A percentile compares a stretch with the other conserved stretches of the same genome.
These are phyloP conservation scores for Nymphalis urticae DNA, from an alignment of 2,888 invertebrate species.

Conservation along the genomic window DNA sequence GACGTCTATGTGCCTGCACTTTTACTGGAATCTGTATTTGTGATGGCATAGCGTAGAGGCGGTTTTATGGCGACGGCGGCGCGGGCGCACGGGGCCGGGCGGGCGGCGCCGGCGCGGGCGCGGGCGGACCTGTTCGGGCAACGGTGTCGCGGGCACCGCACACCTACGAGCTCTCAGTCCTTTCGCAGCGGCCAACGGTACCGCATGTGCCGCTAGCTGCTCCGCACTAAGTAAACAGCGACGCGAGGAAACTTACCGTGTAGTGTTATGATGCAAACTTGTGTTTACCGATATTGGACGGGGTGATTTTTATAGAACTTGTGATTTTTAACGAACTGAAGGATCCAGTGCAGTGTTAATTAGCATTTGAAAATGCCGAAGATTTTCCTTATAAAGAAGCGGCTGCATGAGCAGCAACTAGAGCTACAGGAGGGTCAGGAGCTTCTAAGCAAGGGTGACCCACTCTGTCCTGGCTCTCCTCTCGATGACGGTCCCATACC, in stretches of 20 bases:
- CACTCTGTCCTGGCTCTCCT: constrained; percentile 82
- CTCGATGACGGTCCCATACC: constrained; percentile 83
- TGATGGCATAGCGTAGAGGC: constrained; percentile 45
- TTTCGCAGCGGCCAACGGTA: constrained; percentile 80
- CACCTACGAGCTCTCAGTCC: constrained; percentile 73
- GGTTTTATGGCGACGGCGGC: constrained; percentile 58
- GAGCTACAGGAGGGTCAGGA: constrained; percentile 91
- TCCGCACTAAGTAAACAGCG: constrained; percentile 71
- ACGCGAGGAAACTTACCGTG: constrained; percentile 75
- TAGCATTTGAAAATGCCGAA: constrained; percentile 88
- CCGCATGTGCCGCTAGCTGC: constrained; percentile 76
- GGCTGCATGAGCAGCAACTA: constrained; percentile 94
- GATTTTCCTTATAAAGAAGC: constrained; percentile 95
- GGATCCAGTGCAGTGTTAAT: constrained; percentile 74
- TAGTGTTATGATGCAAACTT: constrained; percentile 76
- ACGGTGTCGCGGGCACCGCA: constrained; percentile 78
- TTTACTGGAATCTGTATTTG: constrained; percentile 73
- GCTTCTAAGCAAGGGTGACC: constrained; percentile 84
- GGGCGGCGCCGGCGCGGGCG: constrained; percentile 68
- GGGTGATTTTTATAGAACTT: constrained; percentile 67
- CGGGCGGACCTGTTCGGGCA: constrained; percentile 79
- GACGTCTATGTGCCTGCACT: constrained; percentile 67
- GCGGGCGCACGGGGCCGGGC: constrained; percentile 57
- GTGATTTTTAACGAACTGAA: constrained; percentile 66
- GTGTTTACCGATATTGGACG: constrained; percentile 54